Evolutionary conservation across 2,113 vertebrate species (phyloP).

Genomic region (Cavia porcellus): DNA sequence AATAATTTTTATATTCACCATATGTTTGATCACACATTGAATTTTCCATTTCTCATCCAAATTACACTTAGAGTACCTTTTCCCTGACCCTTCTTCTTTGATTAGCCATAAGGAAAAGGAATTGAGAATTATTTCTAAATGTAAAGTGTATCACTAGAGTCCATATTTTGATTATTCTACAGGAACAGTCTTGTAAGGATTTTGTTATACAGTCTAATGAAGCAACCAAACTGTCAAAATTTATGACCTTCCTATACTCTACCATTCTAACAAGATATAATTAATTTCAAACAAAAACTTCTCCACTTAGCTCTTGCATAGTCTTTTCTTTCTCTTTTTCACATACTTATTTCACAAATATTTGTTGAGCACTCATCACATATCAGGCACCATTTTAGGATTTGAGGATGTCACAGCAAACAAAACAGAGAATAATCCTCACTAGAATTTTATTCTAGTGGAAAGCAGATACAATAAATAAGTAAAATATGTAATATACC

Average conservation of each 20-base stretch:
- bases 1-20: not conserved
- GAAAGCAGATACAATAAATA: not conserved
- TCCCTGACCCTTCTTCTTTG: not conserved
- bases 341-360: not conserved
- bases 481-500: not conserved
- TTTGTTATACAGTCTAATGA: not conserved
- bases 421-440: not conserved
- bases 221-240: not conserved
- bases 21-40: not conserved
- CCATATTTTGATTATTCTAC: not conserved
- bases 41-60: not conserved
- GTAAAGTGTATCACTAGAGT: not conserved
- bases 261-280: not conserved
- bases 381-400: not conserved
- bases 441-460: not conserved
- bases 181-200: not conserved
- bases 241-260: fast-evolving
- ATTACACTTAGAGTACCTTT: not conserved
- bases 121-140: not conserved
- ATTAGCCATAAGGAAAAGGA: not conserved
- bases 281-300: not conserved
- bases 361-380: not conserved
- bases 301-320: not conserved
- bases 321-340: not conserved
- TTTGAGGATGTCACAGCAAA: not conserved